Base-by-base conservation (phyloP, 2,113 vertebrate genomes). In the Chlorodrepanis virens region DNA sequence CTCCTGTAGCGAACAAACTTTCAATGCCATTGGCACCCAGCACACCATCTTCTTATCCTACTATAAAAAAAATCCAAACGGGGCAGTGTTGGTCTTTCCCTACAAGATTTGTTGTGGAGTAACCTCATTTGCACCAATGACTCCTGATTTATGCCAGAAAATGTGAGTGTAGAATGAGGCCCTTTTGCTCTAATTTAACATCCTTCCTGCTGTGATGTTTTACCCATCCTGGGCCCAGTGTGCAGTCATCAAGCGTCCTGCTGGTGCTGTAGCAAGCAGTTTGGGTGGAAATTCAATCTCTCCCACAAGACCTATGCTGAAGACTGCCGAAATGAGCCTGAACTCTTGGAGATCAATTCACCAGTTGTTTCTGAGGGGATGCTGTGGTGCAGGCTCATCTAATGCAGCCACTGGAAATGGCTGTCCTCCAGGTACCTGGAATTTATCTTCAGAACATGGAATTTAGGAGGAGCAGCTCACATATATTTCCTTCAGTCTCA, bases 51-150 rank as follows among this genome's bases (percentile, higher is more conserved):
- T 59, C 19, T 56, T 53, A 35, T 53, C 27, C 42, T 61, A 6
- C 45, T 87, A 53, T 1, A 7, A 44, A 89, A 83, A 75, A 75
- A 19, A 2, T 45, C 6, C 28, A 74, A 44, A 29, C 14, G 6
- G 8, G 27, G 35, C 37, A 69, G 25, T 0, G 0, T 12, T 64
- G 44, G 27, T 59, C 31, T 18, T 40, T 64, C 44, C 49, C 61
- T 64, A 5, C 7, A 44, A 40, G 44, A 45, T 65, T 65, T 72
- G 7, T 24, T 67, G 12, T 37, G 28, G 25, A 53, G 37, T 57
- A 82, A 54, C 14, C 9, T 69, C 12, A 29, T 93, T 93, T 79
- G 18, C 45, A 76, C 8, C 49, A 44, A 10, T 25, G 27, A 84
- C 28, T 84, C 29, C 61, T 82, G 60, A 84, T 93, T 83, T 65